Evolutionary conservation across 2,113 vertebrate genomes (phyloP), one percentile per base, ranked within the genome.

Genomic region (Ptychochromis oligacanthus): DNA sequence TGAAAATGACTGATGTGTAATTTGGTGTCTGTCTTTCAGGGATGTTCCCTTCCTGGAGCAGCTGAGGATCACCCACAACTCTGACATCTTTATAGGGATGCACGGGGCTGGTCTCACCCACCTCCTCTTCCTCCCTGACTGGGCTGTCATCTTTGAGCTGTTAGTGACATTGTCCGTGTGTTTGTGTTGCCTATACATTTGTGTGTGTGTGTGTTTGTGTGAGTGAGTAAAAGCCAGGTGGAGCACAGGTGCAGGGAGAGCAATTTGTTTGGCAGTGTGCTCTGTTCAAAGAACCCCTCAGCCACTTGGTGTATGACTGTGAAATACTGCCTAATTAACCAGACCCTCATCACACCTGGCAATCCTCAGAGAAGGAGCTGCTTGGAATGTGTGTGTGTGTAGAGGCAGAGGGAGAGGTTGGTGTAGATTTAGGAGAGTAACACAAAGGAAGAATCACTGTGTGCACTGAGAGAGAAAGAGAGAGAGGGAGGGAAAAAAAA

Each of bases 61-160:
- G 49, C 26, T 99, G 84, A 95, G 89, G 83, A 97, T 97, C 89
- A 99, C 97, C 2, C 97, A 99, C 91, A 99, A 98, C 95, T 97
- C 98, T 1, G 98, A 99, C 91, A 96, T 99, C 91, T 99, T 99
- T 89, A 98, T 99, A n/a, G 98, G 98, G 65, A 99, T 99, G 92
- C 98, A 99, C 0, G 98, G 98, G 84, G 98, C 98, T 3, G 98
- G 98, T 1, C 97, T 99, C 75, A 99, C 98, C 9, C 98, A 99
- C 87, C 94, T 99, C 82, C 97, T 99, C 64, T 99, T 99, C 86
- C 96, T 99, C 11, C 98, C 98, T 1, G 98, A 99, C 95, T 99
- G 98, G 98, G 98, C 98, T 75, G 97, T 97, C 72, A 95, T 99
- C 46, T 99, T 99, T 87, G 98, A 99, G 91, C 95, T 99, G 98